These are phyloP conservation scores for Anguilla rostrata DNA, from an alignment of 2,113 vertebrate species.

Conservation along the genomic window DNA sequence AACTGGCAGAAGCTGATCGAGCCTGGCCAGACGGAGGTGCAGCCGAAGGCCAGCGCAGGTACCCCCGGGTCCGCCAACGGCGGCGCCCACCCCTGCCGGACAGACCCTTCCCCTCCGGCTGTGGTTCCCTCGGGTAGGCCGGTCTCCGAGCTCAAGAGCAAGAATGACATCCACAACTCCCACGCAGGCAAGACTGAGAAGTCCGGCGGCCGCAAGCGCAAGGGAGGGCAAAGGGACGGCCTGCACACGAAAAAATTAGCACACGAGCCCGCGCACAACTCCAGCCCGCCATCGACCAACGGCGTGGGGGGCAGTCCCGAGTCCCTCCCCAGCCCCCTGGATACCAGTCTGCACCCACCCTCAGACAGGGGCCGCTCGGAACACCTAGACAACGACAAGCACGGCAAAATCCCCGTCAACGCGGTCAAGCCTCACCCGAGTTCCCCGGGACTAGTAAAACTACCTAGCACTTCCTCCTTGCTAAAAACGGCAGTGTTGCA, in stretches of 20 bases:
- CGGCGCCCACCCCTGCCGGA: slow-evolving; percentile 83
- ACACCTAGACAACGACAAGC: slow-evolving; percentile 85
- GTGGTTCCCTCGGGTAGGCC: slow-evolving; percentile 69
- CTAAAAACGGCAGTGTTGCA: slow-evolving; percentile 78
- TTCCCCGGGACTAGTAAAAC: slow-evolving; percentile 75
- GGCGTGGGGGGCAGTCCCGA: slow-evolving; percentile 77
- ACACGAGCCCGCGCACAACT: slow-evolving; percentile 74
- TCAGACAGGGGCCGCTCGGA: slow-evolving; percentile 76
- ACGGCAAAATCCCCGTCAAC: slow-evolving; percentile 81
- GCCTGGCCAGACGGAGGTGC: slow-evolving; percentile 75
- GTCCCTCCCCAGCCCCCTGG: slow-evolving; percentile 72
- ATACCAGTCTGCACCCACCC: slow-evolving; percentile 58
- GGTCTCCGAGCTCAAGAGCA: slow-evolving; percentile 81
- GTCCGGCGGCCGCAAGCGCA: slow-evolving; percentile 79
- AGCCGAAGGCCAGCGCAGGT: slow-evolving; percentile 66
- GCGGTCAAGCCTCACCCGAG: slow-evolving; percentile 84
- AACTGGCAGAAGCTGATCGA: slow-evolving; percentile 97
- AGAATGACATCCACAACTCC: slow-evolving; percentile 88
- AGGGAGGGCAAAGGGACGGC: slow-evolving; percentile 75
- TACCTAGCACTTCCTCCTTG: slow-evolving; percentile 74
- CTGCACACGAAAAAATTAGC: slow-evolving; percentile 72
- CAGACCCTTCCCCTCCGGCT: slow-evolving; percentile 70
- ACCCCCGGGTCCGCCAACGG: slow-evolving; percentile 82
- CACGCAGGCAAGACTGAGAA: slow-evolving; percentile 87
- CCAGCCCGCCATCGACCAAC: slow-evolving; percentile 72